Conservation (phyloP, 2,888 invertebrate genomes). For the Ischnura elegans region DNA sequence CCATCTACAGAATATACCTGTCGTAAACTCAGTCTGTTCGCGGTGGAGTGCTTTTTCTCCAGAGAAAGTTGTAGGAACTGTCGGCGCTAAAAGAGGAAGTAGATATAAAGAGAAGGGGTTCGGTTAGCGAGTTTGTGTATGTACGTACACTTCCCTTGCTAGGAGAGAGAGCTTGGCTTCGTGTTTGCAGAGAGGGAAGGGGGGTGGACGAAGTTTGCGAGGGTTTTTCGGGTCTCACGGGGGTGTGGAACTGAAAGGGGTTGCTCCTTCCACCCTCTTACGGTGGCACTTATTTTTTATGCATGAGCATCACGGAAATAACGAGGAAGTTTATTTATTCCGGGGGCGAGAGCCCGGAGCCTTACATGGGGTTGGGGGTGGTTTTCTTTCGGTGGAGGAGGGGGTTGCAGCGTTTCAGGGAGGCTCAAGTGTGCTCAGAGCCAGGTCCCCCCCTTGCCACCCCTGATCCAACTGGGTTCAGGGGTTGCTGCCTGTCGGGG, state of each 20-base stretch:
- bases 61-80: no score
- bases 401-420: background rate
- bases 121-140: no score
- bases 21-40: no score
- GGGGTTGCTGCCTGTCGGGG: background rate
- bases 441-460: background rate
- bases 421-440: background rate
- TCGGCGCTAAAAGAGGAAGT: no score
- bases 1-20: no score
- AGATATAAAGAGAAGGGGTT: no score
- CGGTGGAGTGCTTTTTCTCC: no score
- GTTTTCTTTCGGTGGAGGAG: background rate
- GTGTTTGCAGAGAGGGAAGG: slow-evolving; percentile 76
- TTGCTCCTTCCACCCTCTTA: background rate
- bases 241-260: slow-evolving; percentile 5
- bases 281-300: slow-evolving; percentile 69
- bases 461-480: background rate
- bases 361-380: no score
- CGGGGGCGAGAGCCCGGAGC: background rate
- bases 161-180: slow-evolving; percentile 70
- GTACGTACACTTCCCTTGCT: no score
- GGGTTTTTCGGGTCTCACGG: background rate
- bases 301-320: slow-evolving; percentile 71
- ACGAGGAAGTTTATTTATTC: slow-evolving; percentile 69
- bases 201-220: slow-evolving; percentile 73